phyloP scores from a whole-genome alignment of 2,888 invertebrate species.

The Nemoura dubitans region DNA sequence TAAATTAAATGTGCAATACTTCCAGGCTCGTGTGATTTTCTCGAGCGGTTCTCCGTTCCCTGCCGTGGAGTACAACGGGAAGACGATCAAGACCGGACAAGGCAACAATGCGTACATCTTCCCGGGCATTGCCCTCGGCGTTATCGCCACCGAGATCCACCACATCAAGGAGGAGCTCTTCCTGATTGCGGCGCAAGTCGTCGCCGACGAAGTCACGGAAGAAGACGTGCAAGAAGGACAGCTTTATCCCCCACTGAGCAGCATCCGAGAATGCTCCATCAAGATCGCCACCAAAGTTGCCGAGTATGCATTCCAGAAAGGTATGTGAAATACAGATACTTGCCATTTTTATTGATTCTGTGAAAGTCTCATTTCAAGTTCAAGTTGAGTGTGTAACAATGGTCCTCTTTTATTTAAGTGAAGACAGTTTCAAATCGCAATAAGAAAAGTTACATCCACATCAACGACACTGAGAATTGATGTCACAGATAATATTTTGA shows the following conservation, averaged over 20 bases:
- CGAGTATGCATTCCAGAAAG: slow-evolving; percentile 88
- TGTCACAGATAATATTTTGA: no score
- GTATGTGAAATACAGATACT: slow-evolving; percentile 67
- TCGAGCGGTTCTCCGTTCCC: slow-evolving; percentile 97
- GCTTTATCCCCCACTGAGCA: slow-evolving; percentile 88
- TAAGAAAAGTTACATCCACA: no score
- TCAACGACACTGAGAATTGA: not conserved
- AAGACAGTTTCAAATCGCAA: no score
- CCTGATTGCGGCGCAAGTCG: slow-evolving; percentile 90
- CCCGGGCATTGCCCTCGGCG: slow-evolving; percentile 95
- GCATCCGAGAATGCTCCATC: slow-evolving; percentile 87
- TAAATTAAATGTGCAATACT: not conserved
- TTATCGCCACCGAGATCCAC: slow-evolving; percentile 89
- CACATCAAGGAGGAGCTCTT: slow-evolving; percentile 95
- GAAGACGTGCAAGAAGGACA: slow-evolving; percentile 85
- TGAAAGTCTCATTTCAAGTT: no score
- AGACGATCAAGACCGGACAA: slow-evolving; percentile 90
- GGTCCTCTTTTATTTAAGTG: no score
- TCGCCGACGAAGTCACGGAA: slow-evolving; percentile 85
- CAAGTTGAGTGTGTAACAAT: no score
- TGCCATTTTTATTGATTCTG: no score
- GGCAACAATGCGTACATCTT: slow-evolving; percentile 98
- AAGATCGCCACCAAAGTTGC: slow-evolving; percentile 88
- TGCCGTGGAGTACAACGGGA: slow-evolving; percentile 80
- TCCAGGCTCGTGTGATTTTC: slow-evolving; percentile 91